phyloP scores from a whole-genome alignment of 1,140 invertebrate genomes.

The Apis cerana region DNA sequence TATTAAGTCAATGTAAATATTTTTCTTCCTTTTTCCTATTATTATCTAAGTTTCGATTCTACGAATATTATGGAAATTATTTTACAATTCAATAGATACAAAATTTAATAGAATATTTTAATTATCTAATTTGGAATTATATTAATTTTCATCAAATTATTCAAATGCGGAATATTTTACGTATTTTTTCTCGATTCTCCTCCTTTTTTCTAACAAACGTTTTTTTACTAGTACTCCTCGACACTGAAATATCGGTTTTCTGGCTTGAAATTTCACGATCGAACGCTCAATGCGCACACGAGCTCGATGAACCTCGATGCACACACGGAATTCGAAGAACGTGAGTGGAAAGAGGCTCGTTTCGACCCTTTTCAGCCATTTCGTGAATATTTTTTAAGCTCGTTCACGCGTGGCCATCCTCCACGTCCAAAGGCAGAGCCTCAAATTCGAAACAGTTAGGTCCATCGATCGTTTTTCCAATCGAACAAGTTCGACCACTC shows the following conservation, averaged over 20 bases:
- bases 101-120: neutral
- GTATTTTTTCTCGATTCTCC: neutral
- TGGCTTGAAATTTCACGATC: slow-evolving; percentile 5
- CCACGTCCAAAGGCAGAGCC: neutral
- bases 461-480: neutral
- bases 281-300: neutral
- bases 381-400: neutral
- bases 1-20: too few relatives aligned
- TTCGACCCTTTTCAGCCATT: neutral
- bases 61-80: too few relatives aligned
- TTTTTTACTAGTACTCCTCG: too few relatives aligned
- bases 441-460: neutral
- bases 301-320: neutral
- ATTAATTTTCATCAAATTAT: neutral
- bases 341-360: neutral
- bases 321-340: neutral
- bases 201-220: neutral
- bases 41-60: too few relatives aligned
- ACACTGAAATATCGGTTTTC: neutral
- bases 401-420: neutral
- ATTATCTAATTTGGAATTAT: too few relatives aligned
- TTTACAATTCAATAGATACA: too few relatives aligned
- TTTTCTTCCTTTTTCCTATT: too few relatives aligned
- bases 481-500: neutral
- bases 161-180: too few relatives aligned